Evolutionary conservation across 1,140 invertebrate species (phyloP).

Genomic region (Dendrolimus kikuchii): DNA sequence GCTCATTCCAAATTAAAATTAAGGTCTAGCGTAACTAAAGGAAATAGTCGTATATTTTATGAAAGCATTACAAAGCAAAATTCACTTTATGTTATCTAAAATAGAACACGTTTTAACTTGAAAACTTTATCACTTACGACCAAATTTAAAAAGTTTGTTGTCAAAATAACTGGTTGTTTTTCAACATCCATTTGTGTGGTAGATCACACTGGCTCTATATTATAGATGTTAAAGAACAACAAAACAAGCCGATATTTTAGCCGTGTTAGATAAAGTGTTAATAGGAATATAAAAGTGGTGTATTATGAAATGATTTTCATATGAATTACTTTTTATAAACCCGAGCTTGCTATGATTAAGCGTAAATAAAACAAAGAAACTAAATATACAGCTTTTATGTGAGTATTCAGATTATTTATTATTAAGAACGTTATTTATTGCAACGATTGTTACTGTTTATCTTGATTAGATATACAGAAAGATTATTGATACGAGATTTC

Average conservation of each 20-base stretch:
- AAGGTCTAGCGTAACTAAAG: slow-evolving; percentile 67
- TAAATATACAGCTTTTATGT: too few species aligned
- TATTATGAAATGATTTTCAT: slow-evolving; percentile 8
- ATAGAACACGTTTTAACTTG: slow-evolving; percentile 24
- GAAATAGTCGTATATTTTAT: slow-evolving; percentile 51
- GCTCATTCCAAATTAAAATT: slow-evolving; percentile 70
- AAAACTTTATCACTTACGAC: slow-evolving; percentile 30
- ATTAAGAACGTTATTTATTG: too few species aligned
- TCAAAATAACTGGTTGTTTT: slow-evolving; percentile 69
- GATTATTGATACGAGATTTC: too few species aligned
- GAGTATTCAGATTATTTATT: too few species aligned
- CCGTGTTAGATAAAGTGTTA: slow-evolving; percentile 47
- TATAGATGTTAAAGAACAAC: slow-evolving; percentile 61
- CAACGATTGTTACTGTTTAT: too few species aligned
- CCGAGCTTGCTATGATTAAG: background rate
- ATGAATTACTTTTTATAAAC: slow-evolving; percentile 7
- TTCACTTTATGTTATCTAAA: slow-evolving; percentile 17
- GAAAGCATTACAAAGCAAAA: slow-evolving; percentile 16
- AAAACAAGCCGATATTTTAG: slow-evolving; percentile 56
- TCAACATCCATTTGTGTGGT: slow-evolving; percentile 63
- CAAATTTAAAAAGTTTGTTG: slow-evolving; percentile 40
- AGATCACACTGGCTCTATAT: slow-evolving; percentile 50
- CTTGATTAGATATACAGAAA: too few species aligned
- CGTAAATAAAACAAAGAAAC: too few species aligned
- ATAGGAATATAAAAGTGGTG: slow-evolving; percentile 30